phyloP scores from a whole-genome alignment of 2,113 vertebrate species.

The Stictonetta naevosa region DNA sequence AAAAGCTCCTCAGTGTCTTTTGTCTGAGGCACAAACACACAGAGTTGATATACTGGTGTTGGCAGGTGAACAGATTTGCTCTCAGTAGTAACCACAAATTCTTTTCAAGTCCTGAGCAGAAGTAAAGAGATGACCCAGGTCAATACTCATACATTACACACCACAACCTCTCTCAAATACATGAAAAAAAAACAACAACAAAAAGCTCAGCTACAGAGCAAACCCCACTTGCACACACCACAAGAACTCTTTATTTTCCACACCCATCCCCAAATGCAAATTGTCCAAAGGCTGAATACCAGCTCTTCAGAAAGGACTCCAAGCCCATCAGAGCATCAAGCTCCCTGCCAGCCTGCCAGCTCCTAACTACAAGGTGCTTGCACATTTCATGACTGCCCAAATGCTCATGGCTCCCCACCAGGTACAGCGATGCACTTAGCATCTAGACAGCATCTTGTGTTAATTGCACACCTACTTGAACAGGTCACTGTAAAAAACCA shows the following conservation, averaged over 20 bases:
- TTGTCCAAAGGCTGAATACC: neutral
- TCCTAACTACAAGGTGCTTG: neutral
- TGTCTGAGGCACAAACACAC: neutral
- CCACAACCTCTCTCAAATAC: neutral
- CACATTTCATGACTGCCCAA: neutral
- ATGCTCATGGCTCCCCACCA: neutral
- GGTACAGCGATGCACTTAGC: neutral
- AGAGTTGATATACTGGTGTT: neutral
- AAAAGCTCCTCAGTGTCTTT: neutral
- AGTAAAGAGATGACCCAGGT: constrained; percentile 2
- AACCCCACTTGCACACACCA: neutral
- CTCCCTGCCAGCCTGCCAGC: neutral
- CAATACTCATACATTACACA: neutral
- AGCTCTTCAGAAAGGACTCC: neutral
- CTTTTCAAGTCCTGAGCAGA: constrained; percentile 4
- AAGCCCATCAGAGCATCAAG: neutral
- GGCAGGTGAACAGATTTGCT: neutral
- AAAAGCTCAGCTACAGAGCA: constrained; percentile 3
- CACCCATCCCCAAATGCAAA: constrained; percentile 9
- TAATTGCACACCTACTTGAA: neutral
- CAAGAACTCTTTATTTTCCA: constrained; percentile 3
- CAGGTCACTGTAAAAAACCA: neutral
- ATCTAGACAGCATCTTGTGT: neutral
- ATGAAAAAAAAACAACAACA: neutral
- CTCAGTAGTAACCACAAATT: neutral